Percentiles rank a stretch among this genome's conserved stretches.
Evolutionary conservation across 2,113 vertebrate species (phyloP).

Genomic region (Puntigrus tetrazona): DNA sequence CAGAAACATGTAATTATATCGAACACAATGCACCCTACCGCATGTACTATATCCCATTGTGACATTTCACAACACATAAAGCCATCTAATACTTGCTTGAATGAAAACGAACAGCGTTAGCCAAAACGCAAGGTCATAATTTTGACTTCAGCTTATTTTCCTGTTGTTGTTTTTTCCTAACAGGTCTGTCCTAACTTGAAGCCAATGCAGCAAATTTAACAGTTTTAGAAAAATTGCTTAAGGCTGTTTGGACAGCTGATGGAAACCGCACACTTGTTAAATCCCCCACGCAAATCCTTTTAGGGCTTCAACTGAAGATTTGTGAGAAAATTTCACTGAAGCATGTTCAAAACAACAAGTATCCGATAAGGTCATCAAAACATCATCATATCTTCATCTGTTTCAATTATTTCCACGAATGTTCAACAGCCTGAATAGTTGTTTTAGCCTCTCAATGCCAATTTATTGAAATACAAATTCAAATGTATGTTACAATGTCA

Average conservation of each 20-base stretch:
- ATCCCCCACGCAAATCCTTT: neutral
- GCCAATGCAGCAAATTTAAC: constrained; percentile 86
- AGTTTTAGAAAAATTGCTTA: neutral
- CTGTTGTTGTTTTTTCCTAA: constrained; percentile 41
- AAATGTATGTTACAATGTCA: neutral
- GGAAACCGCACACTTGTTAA: constrained; percentile 3
- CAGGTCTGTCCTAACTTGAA: constrained; percentile 89
- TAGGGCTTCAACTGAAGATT: neutral
- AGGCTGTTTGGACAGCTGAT: neutral
- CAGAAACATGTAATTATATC: neutral
- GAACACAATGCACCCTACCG: neutral
- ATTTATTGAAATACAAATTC: neutral
- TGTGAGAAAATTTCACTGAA: constrained; percentile 4
- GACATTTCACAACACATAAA: neutral
- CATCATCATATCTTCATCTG: neutral
- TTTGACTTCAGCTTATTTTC: constrained; percentile 44
- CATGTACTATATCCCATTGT: neutral
- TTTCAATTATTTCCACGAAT: neutral
- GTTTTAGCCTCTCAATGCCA: neutral
- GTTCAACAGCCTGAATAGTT: neutral
- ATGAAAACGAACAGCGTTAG: neutral
- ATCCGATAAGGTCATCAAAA: neutral
- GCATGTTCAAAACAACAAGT: neutral
- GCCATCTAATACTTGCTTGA: neutral
- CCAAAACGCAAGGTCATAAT: neutral